Base-by-base conservation (phyloP, 2,888 invertebrate species). In the Chydorus sphaericus region DNA sequence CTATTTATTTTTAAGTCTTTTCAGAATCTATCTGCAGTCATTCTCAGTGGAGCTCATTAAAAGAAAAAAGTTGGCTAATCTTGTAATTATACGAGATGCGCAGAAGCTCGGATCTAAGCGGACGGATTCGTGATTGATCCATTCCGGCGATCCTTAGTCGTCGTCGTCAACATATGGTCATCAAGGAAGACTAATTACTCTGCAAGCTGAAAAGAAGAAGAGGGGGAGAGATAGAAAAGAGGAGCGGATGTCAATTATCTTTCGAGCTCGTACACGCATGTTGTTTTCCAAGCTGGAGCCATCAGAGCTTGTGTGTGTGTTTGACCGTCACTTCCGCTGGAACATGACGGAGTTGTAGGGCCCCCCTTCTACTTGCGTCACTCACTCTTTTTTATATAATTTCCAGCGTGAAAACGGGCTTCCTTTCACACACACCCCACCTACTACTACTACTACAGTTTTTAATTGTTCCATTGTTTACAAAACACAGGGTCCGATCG, bases 201-300 rank as follows among this genome's bases (percentile, higher is more conserved):
- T n/a, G n/a, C n/a, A n/a, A n/a, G n/a, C n/a, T n/a, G n/a, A n/a
- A n/a, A n/a, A n/a, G n/a, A n/a, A n/a, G n/a, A n/a, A n/a, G n/a
- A n/a, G n/a, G n/a, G n/a, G n/a, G n/a, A n/a, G n/a, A n/a, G n/a
- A n/a, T n/a, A n/a, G n/a, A n/a, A n/a, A n/a, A n/a, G 26, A 28
- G 26, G 11, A 44, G 44, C 44, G 44, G 44, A 44, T 44, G 44
- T 44, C 44, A 44, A 44, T 44, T 44, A 44, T 44, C 44, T 44
- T 44, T 23, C 28, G n/a, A n/a, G 28, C 28, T 26, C 28, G 28
- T 26, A 28, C 44, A 23, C 44, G 44, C 44, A 44, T 44, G 44
- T 44, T 44, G n/a, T n/a, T 44, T 44, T 44, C 23, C 44, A 44
- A 44, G 44, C 44, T 44, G 44, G 26, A 14, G 28, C 44, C 44